These are phyloP conservation scores for Oryzias javanicus DNA, from an alignment of 2,113 vertebrate species.

Conservation along the genomic window DNA sequence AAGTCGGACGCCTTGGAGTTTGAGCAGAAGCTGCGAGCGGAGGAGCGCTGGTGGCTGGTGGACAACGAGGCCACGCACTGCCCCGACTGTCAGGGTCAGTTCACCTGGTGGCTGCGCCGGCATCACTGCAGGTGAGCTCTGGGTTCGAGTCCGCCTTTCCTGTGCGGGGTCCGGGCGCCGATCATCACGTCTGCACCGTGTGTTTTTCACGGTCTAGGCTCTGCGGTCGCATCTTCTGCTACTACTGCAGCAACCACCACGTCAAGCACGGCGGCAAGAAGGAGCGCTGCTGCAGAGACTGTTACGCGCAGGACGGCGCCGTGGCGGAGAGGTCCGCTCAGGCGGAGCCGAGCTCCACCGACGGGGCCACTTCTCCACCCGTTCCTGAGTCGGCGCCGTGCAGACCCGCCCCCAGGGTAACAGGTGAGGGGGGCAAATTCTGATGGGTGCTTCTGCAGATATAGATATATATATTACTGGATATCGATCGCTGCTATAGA, in stretches of 20 bases:
- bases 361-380: constrained; percentile 40
- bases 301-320: constrained; percentile 81
- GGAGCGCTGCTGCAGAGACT: constrained; percentile 90
- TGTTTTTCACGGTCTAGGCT: no score
- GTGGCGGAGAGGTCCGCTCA: constrained; percentile 75
- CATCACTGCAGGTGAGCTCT: constrained; percentile 92
- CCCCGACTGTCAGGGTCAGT: constrained; percentile 85
- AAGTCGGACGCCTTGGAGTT: constrained; percentile 96
- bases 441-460: not conserved
- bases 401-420: constrained; percentile 68
- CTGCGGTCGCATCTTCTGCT: constrained; percentile 92
- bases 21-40: constrained; percentile 90
- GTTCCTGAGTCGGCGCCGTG: constrained; percentile 56
- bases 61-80: constrained; percentile 86
- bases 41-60: constrained; percentile 85
- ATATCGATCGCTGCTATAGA: no score
- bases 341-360: constrained; percentile 63
- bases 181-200: no score
- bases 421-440: constrained; percentile 69
- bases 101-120: constrained; percentile 91
- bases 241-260: constrained; percentile 95
- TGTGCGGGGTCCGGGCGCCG: not conserved
- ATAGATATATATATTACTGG: no score
- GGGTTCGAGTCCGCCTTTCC: not conserved
- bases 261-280: constrained; percentile 84